Evolutionary conservation across 30 jellyfish, hydroid and myxozoan genomes (phyloP).

Genomic region (Mastigias papua): DNA sequence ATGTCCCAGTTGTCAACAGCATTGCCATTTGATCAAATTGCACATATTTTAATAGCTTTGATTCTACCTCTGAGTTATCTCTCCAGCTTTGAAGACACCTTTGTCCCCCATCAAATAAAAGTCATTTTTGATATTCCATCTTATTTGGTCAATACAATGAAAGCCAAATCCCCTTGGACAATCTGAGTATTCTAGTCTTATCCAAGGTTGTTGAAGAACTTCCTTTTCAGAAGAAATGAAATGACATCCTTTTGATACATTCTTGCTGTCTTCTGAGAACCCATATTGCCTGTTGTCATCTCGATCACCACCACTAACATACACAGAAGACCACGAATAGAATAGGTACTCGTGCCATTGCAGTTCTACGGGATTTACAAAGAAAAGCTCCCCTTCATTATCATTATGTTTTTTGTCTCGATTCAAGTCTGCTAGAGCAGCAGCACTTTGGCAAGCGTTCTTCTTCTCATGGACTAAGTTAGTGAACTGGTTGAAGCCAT

Average conservation of each 20-base stretch:
- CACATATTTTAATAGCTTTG: too few species aligned
- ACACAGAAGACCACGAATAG: slow-evolving; percentile 46
- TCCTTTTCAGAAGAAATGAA: neutral
- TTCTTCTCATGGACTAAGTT: neutral
- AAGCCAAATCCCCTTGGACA: slow-evolving; percentile 11
- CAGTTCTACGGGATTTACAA: neutral
- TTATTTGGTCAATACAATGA: neutral
- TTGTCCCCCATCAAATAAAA: neutral
- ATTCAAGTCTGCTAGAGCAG: neutral
- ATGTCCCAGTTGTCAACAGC: too few species aligned
- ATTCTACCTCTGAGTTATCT: neutral
- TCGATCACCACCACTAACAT: neutral
- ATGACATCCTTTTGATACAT: neutral
- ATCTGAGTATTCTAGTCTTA: neutral
- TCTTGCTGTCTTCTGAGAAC: neutral
- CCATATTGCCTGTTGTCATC: neutral
- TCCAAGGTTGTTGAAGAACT: neutral
- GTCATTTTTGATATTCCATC: neutral
- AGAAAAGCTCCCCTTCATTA: neutral
- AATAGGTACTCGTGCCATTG: neutral
- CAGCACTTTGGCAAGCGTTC: neutral
- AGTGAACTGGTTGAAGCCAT: slow-evolving; percentile 64
- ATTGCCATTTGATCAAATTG: too few species aligned
- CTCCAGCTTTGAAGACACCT: neutral
- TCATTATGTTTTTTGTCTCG: neutral